phyloP scores from a whole-genome alignment of 1,140 invertebrate genomes.

The Galleria mellonella region DNA sequence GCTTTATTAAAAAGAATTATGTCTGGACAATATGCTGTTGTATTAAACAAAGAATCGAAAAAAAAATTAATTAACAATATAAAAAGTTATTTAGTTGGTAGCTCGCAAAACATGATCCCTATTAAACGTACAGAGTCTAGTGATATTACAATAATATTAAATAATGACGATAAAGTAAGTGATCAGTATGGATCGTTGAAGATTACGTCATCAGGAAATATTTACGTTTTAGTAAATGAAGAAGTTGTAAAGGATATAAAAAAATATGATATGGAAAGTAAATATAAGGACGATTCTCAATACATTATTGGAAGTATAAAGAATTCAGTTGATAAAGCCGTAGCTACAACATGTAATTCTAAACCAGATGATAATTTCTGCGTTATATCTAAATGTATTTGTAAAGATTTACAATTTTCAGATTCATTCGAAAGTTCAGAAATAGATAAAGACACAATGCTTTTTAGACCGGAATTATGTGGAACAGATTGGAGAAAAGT shows the following conservation, averaged over 20 bases:
- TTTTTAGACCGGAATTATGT: too few relatives aligned
- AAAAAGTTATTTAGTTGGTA: slow-evolving; percentile 20
- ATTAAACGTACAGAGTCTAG: slow-evolving; percentile 28
- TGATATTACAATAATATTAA: slow-evolving; percentile 29
- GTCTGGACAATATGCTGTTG: slow-evolving; percentile 26
- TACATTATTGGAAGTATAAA: slow-evolving; percentile 9
- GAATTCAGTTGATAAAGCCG: slow-evolving; percentile 17
- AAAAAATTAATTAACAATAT: slow-evolving; percentile 30
- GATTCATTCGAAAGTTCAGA: too few relatives aligned
- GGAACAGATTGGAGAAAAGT: too few relatives aligned
- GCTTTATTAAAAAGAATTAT: slow-evolving; percentile 22
- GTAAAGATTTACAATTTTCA: slow-evolving; percentile 9
- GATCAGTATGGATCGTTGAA: slow-evolving; percentile 26
- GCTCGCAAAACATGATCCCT: slow-evolving; percentile 20
- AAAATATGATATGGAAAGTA: slow-evolving; percentile 3
- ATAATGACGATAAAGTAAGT: slow-evolving; percentile 9
- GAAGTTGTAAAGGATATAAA: slow-evolving; percentile 10
- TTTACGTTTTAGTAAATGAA: slow-evolving; percentile 27
- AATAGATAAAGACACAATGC: too few relatives aligned
- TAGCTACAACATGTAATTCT: slow-evolving; percentile 29
- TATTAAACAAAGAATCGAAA: slow-evolving; percentile 35
- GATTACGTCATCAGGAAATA: slow-evolving; percentile 35
- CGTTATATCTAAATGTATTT: slow-evolving; percentile 30
- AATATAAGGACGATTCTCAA: neutral
- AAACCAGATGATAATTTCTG: slow-evolving; percentile 14